Percentiles rank a stretch among this genome's conserved stretches.
phyloP scores from a whole-genome alignment of 2,888 invertebrate species.

The Calameuta pallipes region DNA sequence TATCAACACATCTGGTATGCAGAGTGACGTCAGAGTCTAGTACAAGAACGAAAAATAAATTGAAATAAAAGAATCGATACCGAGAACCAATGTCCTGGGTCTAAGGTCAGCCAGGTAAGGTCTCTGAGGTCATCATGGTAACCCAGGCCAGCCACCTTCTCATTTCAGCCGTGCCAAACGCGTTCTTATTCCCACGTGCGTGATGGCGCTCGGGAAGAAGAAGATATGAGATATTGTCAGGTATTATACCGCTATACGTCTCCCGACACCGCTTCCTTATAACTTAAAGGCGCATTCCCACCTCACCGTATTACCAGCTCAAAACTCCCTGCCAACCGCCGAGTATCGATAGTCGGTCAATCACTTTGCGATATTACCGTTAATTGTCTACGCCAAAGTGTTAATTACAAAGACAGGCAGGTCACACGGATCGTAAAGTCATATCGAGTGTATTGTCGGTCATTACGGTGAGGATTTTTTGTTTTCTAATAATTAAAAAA shows the following conservation, averaged over 20 bases:
- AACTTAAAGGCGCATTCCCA: neutral
- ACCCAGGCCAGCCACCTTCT: neutral
- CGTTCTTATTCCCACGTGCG: neutral
- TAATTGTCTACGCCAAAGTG: slow-evolving; percentile 3
- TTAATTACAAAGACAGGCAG: neutral
- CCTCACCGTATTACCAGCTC: neutral
- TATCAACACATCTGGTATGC: neutral
- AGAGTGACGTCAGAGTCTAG: neutral
- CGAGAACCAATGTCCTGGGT: neutral
- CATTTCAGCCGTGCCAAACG: neutral
- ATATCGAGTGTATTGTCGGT: neutral
- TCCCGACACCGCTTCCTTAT: neutral
- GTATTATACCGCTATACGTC: slow-evolving; percentile 3
- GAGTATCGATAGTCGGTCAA: neutral
- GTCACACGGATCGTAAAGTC: neutral
- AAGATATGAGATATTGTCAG: slow-evolving; percentile 1
- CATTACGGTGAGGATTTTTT: neutral
- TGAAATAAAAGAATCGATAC: neutral
- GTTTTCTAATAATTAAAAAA: neutral
- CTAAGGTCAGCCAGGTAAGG: neutral
- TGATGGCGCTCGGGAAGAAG: neutral
- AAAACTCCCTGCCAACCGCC: neutral
- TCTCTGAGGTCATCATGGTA: neutral
- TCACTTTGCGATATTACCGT: neutral
- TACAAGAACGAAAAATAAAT: neutral